Evolutionary conservation across 2,113 vertebrate species (phyloP), one percentile per base, ranked within the genome.

Genomic region (Lagopus leucura): DNA sequence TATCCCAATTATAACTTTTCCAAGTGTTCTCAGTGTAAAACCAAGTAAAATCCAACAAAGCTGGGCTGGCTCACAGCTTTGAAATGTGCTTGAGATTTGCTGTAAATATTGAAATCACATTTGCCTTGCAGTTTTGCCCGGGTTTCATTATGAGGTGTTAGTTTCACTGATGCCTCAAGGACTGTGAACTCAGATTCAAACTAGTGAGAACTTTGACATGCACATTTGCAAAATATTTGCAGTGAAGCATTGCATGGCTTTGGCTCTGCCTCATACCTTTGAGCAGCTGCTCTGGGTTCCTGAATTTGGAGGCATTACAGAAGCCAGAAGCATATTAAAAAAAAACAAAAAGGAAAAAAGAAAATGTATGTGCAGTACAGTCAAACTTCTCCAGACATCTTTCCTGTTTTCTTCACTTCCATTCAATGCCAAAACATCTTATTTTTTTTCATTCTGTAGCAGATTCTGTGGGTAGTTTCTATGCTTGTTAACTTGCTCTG

Each of bases 91-190:
- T 86, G 34, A 88, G 71, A 63, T 89, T 74, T 93, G n/a, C 48
- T 86, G 79, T 89, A 93, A 95, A 96, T 91, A 92, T 93, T 96
- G 91, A 93, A 94, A 74, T 83, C 91, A 73, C 61, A 90, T 95
- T 95, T 83, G 42, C 70, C 65, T 96, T 90, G 82, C 91, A 93
- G 87, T 93, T 92, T 94, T 92, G 32, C 84, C 74, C 0, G 6
- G 19, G 34, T 95, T 86, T 92, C 87, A 82, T 93, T 92, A 93
- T 91, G 92, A 92, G 72, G 71, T 92, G 91, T 91, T 92, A 89
- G 84, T 80, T 94, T 92, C 94, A 82, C 54, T 89, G 66, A 82
- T 87, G 82, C 91, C 13, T 6, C 43, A 92, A 92, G 69, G 87
- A 82, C 82, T 92, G 82, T 74, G 87, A 92, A 91, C 71, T 94